A percentile compares a stretch with the other conserved stretches of the same genome.
These are phyloP conservation scores for Xylota sylvarum DNA, from an alignment of 2,888 invertebrate genomes.

Conservation along the genomic window DNA sequence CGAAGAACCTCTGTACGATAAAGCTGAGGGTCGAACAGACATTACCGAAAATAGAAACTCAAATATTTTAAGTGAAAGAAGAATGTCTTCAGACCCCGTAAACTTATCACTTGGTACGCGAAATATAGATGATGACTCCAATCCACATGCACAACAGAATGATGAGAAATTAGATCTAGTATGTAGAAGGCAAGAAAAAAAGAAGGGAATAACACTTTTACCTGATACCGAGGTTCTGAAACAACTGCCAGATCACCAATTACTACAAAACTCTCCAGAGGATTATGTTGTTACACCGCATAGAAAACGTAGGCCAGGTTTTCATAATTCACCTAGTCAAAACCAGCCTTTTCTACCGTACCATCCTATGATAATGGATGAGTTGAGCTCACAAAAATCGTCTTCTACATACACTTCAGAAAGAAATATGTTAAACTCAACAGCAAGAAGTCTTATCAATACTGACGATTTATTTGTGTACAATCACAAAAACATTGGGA, in stretches of 20 bases:
- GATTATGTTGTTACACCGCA: constrained; percentile 95
- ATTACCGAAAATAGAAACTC: constrained; percentile 55
- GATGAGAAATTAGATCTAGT: constrained; percentile 80
- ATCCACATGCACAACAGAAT: constrained; percentile 81
- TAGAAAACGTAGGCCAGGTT: constrained; percentile 93
- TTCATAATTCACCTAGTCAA: constrained; percentile 94
- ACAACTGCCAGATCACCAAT: constrained; percentile 88
- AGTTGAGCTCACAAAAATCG: constrained; percentile 88
- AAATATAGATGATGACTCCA: constrained; percentile 85
- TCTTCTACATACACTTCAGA: constrained; percentile 86
- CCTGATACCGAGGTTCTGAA: constrained; percentile 88
- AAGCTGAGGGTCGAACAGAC: constrained; percentile 52
- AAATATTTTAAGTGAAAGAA: constrained; percentile 75
- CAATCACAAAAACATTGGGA: constrained; percentile 81
- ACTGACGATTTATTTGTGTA: constrained; percentile 82
- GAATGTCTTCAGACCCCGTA: constrained; percentile 93
- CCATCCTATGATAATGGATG: constrained; percentile 91
- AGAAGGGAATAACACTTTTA: constrained; percentile 88
- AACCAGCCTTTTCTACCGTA: constrained; percentile 95
- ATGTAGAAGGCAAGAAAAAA: constrained; percentile 83
- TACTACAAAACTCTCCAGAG: constrained; percentile 91
- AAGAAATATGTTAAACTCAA: constrained; percentile 81
- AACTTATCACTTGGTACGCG: constrained; percentile 89
- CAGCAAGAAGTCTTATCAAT: constrained; percentile 80
- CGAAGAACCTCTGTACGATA: constrained; percentile 59